Base-by-base conservation (phyloP, 2,888 invertebrate genomes). In the Coronaproctus castanopsis region DNA sequence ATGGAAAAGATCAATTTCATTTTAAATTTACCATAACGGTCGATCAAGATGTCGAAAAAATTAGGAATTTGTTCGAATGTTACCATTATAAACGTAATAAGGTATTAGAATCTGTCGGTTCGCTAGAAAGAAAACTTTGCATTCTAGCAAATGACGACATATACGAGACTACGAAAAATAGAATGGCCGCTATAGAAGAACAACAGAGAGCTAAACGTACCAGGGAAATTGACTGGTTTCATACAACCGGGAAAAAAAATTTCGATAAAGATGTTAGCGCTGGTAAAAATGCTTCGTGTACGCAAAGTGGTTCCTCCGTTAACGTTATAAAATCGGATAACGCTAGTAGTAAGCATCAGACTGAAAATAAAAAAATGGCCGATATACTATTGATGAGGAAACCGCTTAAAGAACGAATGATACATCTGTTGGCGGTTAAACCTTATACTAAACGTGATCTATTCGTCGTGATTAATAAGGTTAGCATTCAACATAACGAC, bases 71-170 rank as follows among this genome's bases (percentile, higher is more conserved):
- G 2, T 52, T 59, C 5, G 59, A 59, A 24, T 56, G 59, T 48
- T 51, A 55, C 24, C 55, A 59, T 21, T 24, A 36, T 48, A 49
- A 54, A 24, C 52, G 56, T 23, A 51, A 23, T 36, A 59, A 24
- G 22, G 55, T 55, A 18, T 60, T 67, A 60, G 66, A 67, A 59
- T 64, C 64, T 59, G 63, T 91, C 75, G 95, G 93, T 66, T 79
- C 86, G 66, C 78, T 95, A 74, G 83, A 85, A 68, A 80, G 84
- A 72, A 87, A 87, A 72, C 86, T 95, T 81, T 83, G 89, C 65
- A 85, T 95, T 67, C 87, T 87, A 72, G 95, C 95, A 68, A 93
- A 90, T 70, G 93, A 93, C 70, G 93, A 95, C 77, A 87, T 91
- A 62, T 95, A 93, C 75, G 89, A 89, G 75, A 83, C 85, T 68